A percentile compares a stretch with the other conserved stretches of the same genome.
Conservation (phyloP, 2,113 vertebrate species). For the Rhagologus leucostigma region DNA sequence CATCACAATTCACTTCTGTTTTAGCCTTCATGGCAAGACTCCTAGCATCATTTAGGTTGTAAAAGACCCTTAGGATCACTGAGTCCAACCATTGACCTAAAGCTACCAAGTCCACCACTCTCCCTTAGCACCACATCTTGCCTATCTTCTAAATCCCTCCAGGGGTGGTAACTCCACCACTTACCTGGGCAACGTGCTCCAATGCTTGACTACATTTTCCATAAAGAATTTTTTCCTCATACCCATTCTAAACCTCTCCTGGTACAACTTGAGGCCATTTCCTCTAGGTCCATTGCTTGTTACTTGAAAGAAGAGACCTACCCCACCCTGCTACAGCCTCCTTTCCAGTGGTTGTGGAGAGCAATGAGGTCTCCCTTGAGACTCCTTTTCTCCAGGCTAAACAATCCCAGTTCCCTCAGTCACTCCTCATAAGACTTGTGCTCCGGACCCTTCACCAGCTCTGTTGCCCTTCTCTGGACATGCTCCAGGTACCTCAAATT, state of each 20-base stretch:
- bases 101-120: background rate
- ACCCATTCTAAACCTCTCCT: background rate
- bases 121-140: background rate
- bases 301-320: background rate
- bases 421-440: background rate
- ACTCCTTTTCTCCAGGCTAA: background rate
- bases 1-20: background rate
- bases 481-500: background rate
- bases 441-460: background rate
- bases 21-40: background rate
- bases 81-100: background rate
- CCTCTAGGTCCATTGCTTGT: background rate
- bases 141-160: background rate
- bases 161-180: background rate
- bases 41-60: background rate
- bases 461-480: background rate
- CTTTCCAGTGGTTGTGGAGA: background rate
- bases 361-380: background rate
- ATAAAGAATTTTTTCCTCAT: background rate
- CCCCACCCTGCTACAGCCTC: background rate
- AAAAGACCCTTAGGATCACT: background rate
- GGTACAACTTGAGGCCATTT: background rate
- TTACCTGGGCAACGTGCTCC: background rate
- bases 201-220: background rate
- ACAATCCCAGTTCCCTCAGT: background rate